Evolutionary conservation across 2,888 invertebrate genomes (phyloP), one percentile per base, ranked within the genome.

Genomic region (Nomada lathburiana): DNA sequence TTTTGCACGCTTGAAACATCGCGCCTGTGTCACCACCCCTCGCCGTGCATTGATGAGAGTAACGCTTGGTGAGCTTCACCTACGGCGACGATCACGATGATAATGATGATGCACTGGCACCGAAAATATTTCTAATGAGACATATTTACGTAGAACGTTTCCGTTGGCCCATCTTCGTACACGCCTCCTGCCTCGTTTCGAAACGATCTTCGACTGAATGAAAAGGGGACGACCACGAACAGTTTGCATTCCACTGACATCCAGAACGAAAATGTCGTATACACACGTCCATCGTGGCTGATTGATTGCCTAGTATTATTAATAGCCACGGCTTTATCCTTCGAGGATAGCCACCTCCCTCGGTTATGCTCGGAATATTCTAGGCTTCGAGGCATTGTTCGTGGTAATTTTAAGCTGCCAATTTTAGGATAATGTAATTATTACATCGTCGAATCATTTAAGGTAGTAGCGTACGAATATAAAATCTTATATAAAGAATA

Each of bases 71-170:
- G 64, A 57, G 64, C 55, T 65, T 69, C 60, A 68, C n/a, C 62
- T 26, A 59, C 26, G 62, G 18, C 47, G 36, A 29, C 36, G 16
- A 62, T n/a, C 26, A 67, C 60, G 52, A 74, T 36, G 60, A 55
- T 18, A 60, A 76, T 13, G 80, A 62, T 68, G 83, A 82, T 83
- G 79, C 65, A 62, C 55, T 62, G 62, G 67, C 60, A 76, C 73
- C 76, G 29, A 82, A 86, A 84, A 82, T 86, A 86, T 86, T 86
- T 84, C 65, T 74, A 83, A 86, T 72, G 76, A 81, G 72, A 86
- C 74, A 78, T 70, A 83, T 86, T 84, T 74, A 60, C 74, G 71
- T 55, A 67, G 42, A 77, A 72, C 81, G 75, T 78, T 59, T 64
- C 55, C 52, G 70, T 69, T 74, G 78, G 63, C 64, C 65, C 59